Base-by-base conservation (phyloP, 37 sponge, comb jelly and placozoan genomes). In the Oopsacas minuta region DNA sequence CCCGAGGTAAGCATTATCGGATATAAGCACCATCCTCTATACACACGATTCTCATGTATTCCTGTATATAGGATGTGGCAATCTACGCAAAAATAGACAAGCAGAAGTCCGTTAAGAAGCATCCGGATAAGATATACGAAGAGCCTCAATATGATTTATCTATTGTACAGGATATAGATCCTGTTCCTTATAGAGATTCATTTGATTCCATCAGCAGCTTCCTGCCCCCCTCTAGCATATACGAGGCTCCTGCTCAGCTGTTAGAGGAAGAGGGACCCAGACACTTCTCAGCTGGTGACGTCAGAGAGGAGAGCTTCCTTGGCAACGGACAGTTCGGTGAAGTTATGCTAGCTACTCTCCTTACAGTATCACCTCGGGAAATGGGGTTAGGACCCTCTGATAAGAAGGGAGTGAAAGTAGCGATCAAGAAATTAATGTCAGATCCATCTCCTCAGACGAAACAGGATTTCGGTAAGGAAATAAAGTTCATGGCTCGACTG, bases 291-390 rank as follows among this genome's bases (percentile, higher is more conserved):
- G 28, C 75, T 61, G 22, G 22, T n/a, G 75, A 61, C 75, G 75
- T 61, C 30, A 61, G 75, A 61, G 75, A 61, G 75, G 38, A 86
- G 81, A 85, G 39, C 32, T 81, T 81, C 30, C 81, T 92, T 0
- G 93, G 93, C 30, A 49, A 88, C 25, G 93, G 93, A 0, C 89
- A 92, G 69, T 92, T 92, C 87, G 93, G 93, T 10, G 90, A 90
- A 39, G 93, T 92, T 37, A 52, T 92, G 28, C 88, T 92, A 1
- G 82, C 90, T 30, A 87, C 52, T 25, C 37, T 91, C 39, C 75
- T n/a, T 25, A 12, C 75, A 20, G 20, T 61, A 5, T 61, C 75
- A 3, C 75, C 75, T 3, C 20, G 28, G 30, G 75, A 61, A 5
- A 10, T 61, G 30, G 75, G 75, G 32, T 3, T 61, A 5, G 75